Conservation (phyloP, 1,140 invertebrate genomes). For the Drosophila novamexicana region DNA sequence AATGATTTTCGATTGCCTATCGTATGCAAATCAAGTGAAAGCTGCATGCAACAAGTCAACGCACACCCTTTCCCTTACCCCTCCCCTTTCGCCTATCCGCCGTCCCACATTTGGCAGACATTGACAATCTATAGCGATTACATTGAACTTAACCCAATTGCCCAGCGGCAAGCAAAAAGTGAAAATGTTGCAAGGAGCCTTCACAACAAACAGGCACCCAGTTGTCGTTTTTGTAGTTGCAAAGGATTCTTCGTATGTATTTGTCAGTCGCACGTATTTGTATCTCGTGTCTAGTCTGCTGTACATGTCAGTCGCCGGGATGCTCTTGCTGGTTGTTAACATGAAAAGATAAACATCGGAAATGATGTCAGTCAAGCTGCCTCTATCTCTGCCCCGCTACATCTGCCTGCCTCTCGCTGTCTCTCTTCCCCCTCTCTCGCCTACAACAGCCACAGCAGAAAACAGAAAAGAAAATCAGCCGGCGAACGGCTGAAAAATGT, state of each 20-base stretch:
- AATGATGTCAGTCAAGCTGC: slow-evolving; percentile 78
- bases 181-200: slow-evolving; percentile 5
- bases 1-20: slow-evolving; percentile 58
- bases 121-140: slow-evolving; percentile 25
- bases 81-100: background rate
- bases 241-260: slow-evolving; percentile 15
- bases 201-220: background rate
- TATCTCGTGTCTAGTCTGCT: slow-evolving; percentile 41
- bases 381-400: slow-evolving; percentile 9
- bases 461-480: slow-evolving; percentile 43
- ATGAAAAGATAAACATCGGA: slow-evolving; percentile 80
- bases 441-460: slow-evolving; percentile 41
- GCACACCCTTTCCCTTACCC: slow-evolving; percentile 12
- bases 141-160: slow-evolving; percentile 47
- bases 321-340: slow-evolving; percentile 60
- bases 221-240: background rate
- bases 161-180: slow-evolving; percentile 1
- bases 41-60: slow-evolving; percentile 57
- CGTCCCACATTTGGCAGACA: background rate
- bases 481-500: slow-evolving; percentile 51
- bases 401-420: background rate
- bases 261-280: slow-evolving; percentile 3
- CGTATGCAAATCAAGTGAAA: slow-evolving; percentile 82
- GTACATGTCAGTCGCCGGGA: slow-evolving; percentile 38
- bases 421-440: slow-evolving; percentile 32